Percentiles rank a stretch among this genome's conserved stretches.
Conservation (phyloP, 1,140 invertebrate species). For the Dreissena rostriformis region DNA sequence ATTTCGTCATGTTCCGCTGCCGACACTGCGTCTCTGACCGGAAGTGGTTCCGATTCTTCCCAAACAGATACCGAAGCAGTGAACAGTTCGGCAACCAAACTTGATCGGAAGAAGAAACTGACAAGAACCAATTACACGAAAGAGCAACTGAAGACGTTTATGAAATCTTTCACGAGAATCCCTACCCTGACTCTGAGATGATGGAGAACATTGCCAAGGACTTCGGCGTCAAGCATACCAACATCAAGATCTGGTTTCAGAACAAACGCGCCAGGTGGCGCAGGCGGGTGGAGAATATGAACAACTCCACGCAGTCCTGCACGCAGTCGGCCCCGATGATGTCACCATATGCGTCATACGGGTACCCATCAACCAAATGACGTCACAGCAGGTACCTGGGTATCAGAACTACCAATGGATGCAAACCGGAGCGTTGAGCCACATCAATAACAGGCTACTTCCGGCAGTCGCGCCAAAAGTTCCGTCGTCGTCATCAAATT, state of each 20-base stretch:
- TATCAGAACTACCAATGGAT: neutral
- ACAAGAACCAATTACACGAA: no score
- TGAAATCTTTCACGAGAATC: no score
- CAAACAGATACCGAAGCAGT: no score
- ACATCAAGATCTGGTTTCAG: slow-evolving; percentile 56
- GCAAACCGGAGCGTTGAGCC: slow-evolving; percentile 6
- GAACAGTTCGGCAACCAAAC: no score
- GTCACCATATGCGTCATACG: slow-evolving; percentile 9
- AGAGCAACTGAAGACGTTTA: no score
- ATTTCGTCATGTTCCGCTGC: no score
- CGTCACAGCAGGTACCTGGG: neutral
- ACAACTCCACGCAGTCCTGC: neutral
- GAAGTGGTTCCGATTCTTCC: no score
- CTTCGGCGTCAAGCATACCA: no score
- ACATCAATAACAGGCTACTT: neutral
- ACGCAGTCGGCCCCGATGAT: neutral
- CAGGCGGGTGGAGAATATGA: slow-evolving; percentile 42
- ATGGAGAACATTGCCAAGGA: no score
- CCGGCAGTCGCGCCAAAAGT: neutral
- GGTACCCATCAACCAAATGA: neutral
- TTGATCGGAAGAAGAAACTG: no score
- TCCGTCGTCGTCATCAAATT: neutral
- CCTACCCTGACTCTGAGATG: no score
- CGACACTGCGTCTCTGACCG: no score
- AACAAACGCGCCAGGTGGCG: slow-evolving; percentile 60